These are phyloP conservation scores for Gouania willdenowi DNA, from an alignment of 2,797 vertebrate genomes.

Conservation along the genomic window DNA sequence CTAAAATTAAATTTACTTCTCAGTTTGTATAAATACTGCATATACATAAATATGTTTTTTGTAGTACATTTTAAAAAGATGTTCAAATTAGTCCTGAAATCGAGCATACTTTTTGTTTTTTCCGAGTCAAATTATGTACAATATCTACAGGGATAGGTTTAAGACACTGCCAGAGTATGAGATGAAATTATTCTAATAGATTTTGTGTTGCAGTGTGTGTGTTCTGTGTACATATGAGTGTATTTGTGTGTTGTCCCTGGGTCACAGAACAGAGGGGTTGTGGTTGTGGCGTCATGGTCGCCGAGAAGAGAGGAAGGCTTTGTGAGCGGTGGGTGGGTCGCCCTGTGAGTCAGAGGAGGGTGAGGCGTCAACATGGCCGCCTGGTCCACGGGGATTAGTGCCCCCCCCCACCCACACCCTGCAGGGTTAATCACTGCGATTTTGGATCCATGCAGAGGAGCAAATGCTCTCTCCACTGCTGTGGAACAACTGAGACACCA, in stretches of 20 bases:
- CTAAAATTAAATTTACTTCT: too few species aligned
- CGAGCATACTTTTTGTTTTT: too few species aligned
- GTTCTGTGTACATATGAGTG: too few species aligned
- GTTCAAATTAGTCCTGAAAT: too few species aligned
- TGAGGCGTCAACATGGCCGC: constrained; percentile 63
- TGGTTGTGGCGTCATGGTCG: constrained; percentile 57
- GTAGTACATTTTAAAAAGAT: too few species aligned
- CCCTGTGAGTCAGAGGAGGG: constrained; percentile 69
- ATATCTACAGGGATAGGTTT: too few species aligned
- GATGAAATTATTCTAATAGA: constrained; percentile 79
- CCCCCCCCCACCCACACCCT: constrained; percentile 42
- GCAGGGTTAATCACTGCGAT: constrained; percentile 69
- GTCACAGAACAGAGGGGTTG: constrained; percentile 64
- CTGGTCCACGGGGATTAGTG: constrained; percentile 50
- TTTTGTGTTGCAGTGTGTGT: too few species aligned
- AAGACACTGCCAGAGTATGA: constrained; percentile 67
- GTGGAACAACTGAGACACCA: constrained; percentile 68
- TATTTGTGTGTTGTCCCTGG: constrained; percentile 66
- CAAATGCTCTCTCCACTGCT: constrained; percentile 55
- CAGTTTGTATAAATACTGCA: too few species aligned
- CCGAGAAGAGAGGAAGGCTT: constrained; percentile 70
- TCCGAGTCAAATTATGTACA: constrained; percentile 62
- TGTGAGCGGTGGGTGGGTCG: constrained; percentile 66
- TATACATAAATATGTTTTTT: too few species aligned
- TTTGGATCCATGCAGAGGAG: constrained; percentile 59